These are phyloP conservation scores for Drosophila subobscura DNA, from an alignment of 1,140 invertebrate species.

Conservation along the genomic window DNA sequence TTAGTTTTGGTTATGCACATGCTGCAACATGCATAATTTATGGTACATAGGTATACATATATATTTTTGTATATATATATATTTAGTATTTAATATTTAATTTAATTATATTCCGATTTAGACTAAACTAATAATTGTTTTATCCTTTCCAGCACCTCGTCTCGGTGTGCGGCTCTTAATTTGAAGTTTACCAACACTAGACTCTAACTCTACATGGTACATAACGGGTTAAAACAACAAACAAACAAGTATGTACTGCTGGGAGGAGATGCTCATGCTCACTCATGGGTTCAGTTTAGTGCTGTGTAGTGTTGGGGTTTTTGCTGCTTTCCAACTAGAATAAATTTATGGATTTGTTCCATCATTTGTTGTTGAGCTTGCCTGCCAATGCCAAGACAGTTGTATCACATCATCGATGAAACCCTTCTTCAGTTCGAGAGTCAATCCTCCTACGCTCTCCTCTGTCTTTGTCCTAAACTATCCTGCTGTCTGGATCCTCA, in stretches of 20 bases:
- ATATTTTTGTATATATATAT: slow-evolving; percentile 14
- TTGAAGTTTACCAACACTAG: slow-evolving; percentile 5
- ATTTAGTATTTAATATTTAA: slow-evolving; percentile 26
- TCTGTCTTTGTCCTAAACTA: neutral
- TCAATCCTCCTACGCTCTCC: neutral
- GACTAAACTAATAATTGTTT: slow-evolving; percentile 31
- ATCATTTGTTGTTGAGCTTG: slow-evolving; percentile 30
- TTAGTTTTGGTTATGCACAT: slow-evolving; percentile 66
- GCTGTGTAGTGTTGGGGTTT: neutral
- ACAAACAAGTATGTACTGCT: slow-evolving; percentile 6
- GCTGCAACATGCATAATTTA: slow-evolving; percentile 44
- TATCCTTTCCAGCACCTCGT: slow-evolving; percentile 7
- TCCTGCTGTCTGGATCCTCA: slow-evolving; percentile 9
- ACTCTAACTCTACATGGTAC: slow-evolving; percentile 16
- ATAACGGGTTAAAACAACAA: slow-evolving; percentile 37
- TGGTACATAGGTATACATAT: slow-evolving; percentile 31
- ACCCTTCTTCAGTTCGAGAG: slow-evolving; percentile 47
- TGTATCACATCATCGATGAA: slow-evolving; percentile 60
- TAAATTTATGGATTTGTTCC: slow-evolving; percentile 2
- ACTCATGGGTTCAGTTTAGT: slow-evolving; percentile 61
- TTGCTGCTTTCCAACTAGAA: neutral
- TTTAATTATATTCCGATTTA: slow-evolving; percentile 30
- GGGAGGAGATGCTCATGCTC: slow-evolving; percentile 42
- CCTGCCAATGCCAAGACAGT: slow-evolving; percentile 36
- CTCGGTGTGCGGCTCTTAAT: neutral